Base-by-base conservation (phyloP, 2,888 invertebrate genomes). In the Furcula furcula region DNA sequence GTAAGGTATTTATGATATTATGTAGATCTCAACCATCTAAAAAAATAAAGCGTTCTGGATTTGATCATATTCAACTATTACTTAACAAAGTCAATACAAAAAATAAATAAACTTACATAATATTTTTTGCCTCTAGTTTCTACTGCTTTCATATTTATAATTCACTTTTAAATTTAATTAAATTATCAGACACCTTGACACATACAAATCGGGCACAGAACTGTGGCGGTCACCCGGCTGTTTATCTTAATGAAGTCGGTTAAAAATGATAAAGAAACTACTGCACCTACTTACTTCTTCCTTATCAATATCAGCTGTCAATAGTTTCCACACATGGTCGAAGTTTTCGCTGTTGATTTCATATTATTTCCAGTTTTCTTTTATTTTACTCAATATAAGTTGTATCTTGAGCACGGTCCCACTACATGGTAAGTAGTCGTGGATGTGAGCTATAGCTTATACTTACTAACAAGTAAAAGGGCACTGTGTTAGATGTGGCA, bases 261-360 rank as follows among this genome's bases (percentile, higher is more conserved):
- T n/a, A 38, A 31, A 40, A 51, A 51, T 62, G 66, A 62, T 67
- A 66, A 71, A 64, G n/a, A n/a, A 55, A 63, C 48, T 40, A 53
- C 43, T 18, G n/a, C 46, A 60, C 54, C 44, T 63, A 61, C 41
- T 18, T 7, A 33, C 44, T 44, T 5, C 3, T 21, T 4, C 33
- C 61, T 72, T 77, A 79, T 78, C 77, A 63, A 41, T 37, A 65
- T 65, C 53, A 51, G 46, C 55, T 62, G 69, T 69, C 73, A 72
- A 73, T 76, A 73, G 59, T 54, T 60, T 55, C 55, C 55, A 56
- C 32, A 32, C 13, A 40, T 18, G n/a, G n/a, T n/a, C n/a, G n/a
- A n/a, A n/a, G n/a, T n/a, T n/a, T n/a, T n/a, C n/a, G n/a, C n/a
- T n/a, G n/a, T n/a, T n/a, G n/a, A n/a, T n/a, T n/a, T n/a, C n/a